A percentile compares a stretch with the other conserved stretches of the same genome.
Conservation (phyloP, 2,113 vertebrate genomes). For the Dasyornis broadbenti region DNA sequence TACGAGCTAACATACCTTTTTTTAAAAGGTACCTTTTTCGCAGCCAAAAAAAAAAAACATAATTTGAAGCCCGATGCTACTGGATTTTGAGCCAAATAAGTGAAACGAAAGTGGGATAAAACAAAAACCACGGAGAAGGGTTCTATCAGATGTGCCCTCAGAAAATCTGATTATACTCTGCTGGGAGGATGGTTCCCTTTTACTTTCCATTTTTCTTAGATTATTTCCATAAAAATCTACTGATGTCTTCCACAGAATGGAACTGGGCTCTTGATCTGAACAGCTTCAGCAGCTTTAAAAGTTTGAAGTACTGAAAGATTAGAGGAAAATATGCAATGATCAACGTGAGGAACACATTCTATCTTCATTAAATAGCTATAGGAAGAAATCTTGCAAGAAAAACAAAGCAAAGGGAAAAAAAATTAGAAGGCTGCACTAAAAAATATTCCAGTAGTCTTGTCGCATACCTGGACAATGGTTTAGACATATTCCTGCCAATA, state of each 20-base stretch:
- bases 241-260: not conserved
- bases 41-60: not conserved
- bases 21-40: not conserved
- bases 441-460: conserved; percentile 21
- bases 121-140: not conserved
- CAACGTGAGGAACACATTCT: not conserved
- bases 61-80: not conserved
- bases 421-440: not conserved
- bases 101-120: not conserved
- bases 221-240: not conserved
- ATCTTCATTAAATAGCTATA: not conserved
- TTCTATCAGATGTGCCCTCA: not conserved
- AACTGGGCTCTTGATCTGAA: not conserved
- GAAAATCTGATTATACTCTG: not conserved
- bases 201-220: not conserved
- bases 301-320: not conserved
- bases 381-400: not conserved
- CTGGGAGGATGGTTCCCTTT: not conserved
- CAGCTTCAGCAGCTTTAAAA: not conserved
- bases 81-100: not conserved
- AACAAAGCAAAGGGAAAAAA: not conserved
- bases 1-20: not conserved
- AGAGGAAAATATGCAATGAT: not conserved
- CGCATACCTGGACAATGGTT: not conserved
- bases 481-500: not conserved